phyloP scores from a whole-genome alignment of 2,113 vertebrate genomes.

The Scalopus aquaticus region DNA sequence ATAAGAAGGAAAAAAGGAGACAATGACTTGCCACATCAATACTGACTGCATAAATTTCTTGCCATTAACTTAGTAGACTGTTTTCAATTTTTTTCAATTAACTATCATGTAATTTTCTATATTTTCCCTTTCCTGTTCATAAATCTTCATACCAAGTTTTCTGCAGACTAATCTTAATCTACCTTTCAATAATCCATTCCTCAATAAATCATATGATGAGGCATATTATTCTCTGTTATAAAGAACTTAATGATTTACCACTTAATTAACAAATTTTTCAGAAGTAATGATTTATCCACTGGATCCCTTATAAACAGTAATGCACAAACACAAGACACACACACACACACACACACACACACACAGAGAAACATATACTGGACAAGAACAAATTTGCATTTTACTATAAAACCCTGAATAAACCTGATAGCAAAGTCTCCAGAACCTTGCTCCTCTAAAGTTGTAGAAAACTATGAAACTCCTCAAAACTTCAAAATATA shows the following conservation, averaged over 20 bases:
- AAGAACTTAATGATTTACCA: not conserved
- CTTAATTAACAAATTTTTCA: slow-evolving; percentile 19
- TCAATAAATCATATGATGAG: not conserved
- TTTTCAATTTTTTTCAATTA: not conserved
- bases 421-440: not conserved
- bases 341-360: not conserved
- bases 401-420: not conserved
- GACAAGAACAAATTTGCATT: not conserved
- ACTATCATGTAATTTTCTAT: not conserved
- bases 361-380: not conserved
- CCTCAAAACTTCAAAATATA: not conserved
- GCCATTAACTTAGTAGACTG: not conserved
- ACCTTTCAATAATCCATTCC: not conserved
- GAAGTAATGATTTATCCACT: not conserved
- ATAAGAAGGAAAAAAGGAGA: not conserved
- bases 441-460: too few relatives aligned
- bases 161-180: not conserved
- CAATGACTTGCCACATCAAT: not conserved
- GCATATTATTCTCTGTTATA: not conserved
- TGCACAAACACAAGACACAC: not conserved
- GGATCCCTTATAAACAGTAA: not conserved
- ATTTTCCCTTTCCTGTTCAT: slow-evolving; percentile 29
- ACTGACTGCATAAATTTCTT: not conserved
- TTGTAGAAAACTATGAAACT: not conserved
- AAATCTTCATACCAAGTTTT: not conserved